phyloP scores from a whole-genome alignment of 2,888 invertebrate species.

The Hedychridium roseum region DNA sequence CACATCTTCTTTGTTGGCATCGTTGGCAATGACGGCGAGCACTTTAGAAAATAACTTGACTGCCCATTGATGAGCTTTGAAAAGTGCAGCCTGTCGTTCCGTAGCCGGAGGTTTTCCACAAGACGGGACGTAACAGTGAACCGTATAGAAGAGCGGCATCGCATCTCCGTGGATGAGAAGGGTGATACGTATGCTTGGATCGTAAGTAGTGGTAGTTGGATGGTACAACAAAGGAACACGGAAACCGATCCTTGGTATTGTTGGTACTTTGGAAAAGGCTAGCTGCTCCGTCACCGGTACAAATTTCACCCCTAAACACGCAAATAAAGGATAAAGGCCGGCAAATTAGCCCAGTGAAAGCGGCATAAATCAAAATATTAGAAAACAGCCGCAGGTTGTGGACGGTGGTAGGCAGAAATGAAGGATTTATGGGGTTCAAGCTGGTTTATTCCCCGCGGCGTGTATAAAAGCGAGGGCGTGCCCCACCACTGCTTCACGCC shows the following conservation, averaged over 20 bases:
- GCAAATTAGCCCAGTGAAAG: conserved; percentile 61
- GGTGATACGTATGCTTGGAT: no score
- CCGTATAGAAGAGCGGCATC: no score
- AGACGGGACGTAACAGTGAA: no score
- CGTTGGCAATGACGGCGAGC: no score
- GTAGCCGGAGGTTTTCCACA: no score
- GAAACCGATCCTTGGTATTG: conserved; percentile 29
- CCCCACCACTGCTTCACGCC: conserved; percentile 18
- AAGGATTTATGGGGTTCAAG: conserved; percentile 59
- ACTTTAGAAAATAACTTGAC: no score
- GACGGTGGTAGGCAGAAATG: conserved; percentile 44
- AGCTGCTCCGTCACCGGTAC: conserved; percentile 33
- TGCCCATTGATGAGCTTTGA: no score
- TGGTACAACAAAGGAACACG: conserved; percentile 28
- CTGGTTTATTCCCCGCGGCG: conserved; percentile 30
- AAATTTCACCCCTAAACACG: conserved; percentile 59
- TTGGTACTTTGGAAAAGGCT: conserved; percentile 3
- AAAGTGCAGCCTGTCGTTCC: no score
- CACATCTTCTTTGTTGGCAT: no score
- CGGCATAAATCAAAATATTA: conserved; percentile 62
- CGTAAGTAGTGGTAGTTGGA: no score
- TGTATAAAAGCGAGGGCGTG: conserved; percentile 44
- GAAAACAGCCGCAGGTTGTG: conserved; percentile 58
- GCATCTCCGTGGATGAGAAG: no score
- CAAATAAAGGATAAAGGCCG: conserved; percentile 59